Base-by-base conservation (phyloP, 2,113 vertebrate species). In the Odocoileus hemionus region DNA sequence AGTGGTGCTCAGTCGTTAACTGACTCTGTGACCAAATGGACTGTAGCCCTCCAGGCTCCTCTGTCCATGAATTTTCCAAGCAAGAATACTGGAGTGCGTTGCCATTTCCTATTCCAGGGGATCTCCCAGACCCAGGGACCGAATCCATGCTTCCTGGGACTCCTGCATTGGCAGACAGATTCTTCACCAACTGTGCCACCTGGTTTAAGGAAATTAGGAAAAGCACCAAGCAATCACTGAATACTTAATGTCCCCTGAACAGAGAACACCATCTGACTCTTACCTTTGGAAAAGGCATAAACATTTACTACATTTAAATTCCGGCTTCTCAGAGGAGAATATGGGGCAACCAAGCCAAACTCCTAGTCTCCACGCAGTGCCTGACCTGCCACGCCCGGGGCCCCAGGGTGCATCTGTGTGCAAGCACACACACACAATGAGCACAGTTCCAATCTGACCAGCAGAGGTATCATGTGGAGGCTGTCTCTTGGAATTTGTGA, bases 301-400 rank as follows among this genome's bases (percentile, higher is more conserved):
- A 28, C 10, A 67, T 43, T 28, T 21, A 19, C 43, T 33, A 54
- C 70, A 58, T 28, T 47, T 17, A 14, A 50, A 76, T 23, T 47
- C 17, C 19, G 1, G 85, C 45, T 85, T 74, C 76, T 82, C 13
- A 60, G n/a, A 67, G 23, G 54, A 45, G 30, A 70, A 26, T 1
- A 2, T 1, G 8, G 36, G 7, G 39, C 17, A 6, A 78, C 10
- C 12, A 54, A 47, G 52, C 17, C n/a, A 15, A 17, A 5, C 2
- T 21, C 47, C 10, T 1, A 3, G 61, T 7, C 36, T 9, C 9
- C 2, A 17, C 4, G 2, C 26, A 50, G 10, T 3, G 11, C 16
- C 11, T 10, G 52, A 47, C 21, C 50, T 2, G 10, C 7, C 2
- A 10, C 6, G 7, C 0, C 3, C 1, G 1, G 61, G 43, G 4